Base-by-base conservation (phyloP, 2,888 invertebrate species). In the Athetis lepigone region DNA sequence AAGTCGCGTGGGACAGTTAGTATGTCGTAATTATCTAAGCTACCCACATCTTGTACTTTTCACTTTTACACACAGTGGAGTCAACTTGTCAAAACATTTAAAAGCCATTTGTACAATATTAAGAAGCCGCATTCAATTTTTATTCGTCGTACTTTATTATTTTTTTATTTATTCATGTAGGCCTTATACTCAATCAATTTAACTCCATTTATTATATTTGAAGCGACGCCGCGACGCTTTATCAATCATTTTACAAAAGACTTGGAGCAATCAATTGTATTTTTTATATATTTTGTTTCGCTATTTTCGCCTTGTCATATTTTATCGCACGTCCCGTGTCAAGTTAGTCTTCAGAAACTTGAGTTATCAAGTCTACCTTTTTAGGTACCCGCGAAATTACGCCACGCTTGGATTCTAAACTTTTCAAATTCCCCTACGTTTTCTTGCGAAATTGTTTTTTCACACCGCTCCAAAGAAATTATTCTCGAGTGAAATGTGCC, bases 391-490 rank as follows among this genome's bases (percentile, higher is more conserved):
- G 16, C 75, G 55, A 79, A 84, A 84, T 84, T 80, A 74, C 68
- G 62, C 51, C 72, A 73, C 70, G 67, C 70, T 55, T 68, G 64
- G 63, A 19, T 47, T 39, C 13, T 51, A 81, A 85, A 85, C 81
- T 85, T 86, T 82, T 51, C 61, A 64, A 84, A 84, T 84, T 81
- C 67, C 77, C 79, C 70, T 73, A 76, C 81, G 55, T 75, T 75
- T 70, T 70, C 62, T 70, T 63, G 23, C 25, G 57, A 85, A 85
- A 82, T 84, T 80, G 79, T 83, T 84, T 82, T 85, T 77, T 73
- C 76, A 73, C 74, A 67, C 78, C 72, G 73, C 43, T 7, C 25
- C 33, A 13, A 43, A 47, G 49, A 60, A 64, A 4, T 52, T 63
- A 59, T 61, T 59, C 57, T 52, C 62, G 60, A 77, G 76, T 71